Conservation (phyloP, 2,113 vertebrate species). For the Pagrus major region DNA sequence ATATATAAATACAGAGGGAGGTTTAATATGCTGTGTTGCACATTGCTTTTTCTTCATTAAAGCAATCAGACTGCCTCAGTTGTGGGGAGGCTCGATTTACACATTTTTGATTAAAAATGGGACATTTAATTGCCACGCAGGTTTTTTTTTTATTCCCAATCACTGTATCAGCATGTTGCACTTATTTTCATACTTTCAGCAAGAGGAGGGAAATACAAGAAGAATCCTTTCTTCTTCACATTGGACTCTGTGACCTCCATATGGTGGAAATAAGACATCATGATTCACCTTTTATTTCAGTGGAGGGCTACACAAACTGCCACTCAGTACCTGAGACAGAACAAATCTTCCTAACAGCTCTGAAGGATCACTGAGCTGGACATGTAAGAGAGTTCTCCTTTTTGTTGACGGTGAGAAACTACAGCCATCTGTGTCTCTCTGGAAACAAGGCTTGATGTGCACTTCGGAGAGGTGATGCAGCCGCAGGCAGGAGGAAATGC, state of each 20-base stretch:
- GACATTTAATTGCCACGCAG: not conserved
- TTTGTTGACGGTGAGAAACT: slow-evolving; percentile 23
- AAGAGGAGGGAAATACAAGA: not conserved
- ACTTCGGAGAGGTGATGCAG: slow-evolving; percentile 9
- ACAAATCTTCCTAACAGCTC: not conserved
- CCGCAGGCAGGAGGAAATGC: slow-evolving; percentile 21
- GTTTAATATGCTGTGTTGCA: not conserved
- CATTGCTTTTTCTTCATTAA: not conserved
- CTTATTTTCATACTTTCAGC: not conserved
- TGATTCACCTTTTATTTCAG: slow-evolving; percentile 26
- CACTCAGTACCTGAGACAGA: slow-evolving; percentile 12
- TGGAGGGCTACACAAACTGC: slow-evolving; percentile 7
- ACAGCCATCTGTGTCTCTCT: slow-evolving; percentile 17
- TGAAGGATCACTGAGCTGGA: slow-evolving; percentile 28
- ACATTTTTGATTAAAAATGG: not conserved
- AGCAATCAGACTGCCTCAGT: not conserved
- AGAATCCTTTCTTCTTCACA: not conserved
- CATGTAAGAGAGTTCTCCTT: slow-evolving; percentile 26
- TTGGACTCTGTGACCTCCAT: slow-evolving; percentile 1
- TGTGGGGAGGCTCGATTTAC: not conserved
- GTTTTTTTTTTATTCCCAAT: not conserved
- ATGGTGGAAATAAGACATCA: too few relatives aligned
- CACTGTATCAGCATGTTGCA: not conserved
- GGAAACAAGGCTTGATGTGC: not conserved
- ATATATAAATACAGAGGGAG: not conserved